Evolutionary conservation across 1,140 invertebrate genomes (phyloP).

Genomic region (Aphelenchoides besseyi): DNA sequence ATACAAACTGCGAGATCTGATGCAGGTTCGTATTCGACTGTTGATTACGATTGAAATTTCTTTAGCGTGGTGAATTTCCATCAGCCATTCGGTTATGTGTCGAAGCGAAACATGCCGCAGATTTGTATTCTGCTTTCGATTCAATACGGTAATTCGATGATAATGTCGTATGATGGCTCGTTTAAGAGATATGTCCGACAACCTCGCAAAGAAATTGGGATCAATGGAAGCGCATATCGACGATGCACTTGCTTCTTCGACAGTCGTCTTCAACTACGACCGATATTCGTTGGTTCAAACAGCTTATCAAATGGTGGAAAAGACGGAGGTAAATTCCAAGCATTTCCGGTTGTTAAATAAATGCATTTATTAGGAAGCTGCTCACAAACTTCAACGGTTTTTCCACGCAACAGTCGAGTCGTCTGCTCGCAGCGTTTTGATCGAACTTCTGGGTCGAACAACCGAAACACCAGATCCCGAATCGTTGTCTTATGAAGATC

Average conservation of each 20-base stretch:
- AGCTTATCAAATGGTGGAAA: conserved; percentile 49
- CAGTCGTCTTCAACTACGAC: conserved; percentile 48
- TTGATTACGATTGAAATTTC: conserved; percentile 6
- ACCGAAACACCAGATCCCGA: conserved; percentile 37
- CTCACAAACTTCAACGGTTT: conserved; percentile 40
- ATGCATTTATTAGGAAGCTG: conserved; percentile 28
- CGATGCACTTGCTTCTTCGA: conserved; percentile 41
- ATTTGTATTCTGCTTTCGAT: conserved; percentile 38
- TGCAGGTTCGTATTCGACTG: conserved; percentile 25
- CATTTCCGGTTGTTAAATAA: conserved; percentile 19
- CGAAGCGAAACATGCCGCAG: conserved; percentile 49
- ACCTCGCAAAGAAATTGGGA: conserved; percentile 30
- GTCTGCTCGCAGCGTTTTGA: conserved; percentile 38
- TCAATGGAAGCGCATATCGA: conserved; percentile 50
- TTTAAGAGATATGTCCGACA: conserved; percentile 53
- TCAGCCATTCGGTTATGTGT: conserved; percentile 49
- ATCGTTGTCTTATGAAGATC: conserved; percentile 42
- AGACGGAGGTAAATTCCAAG: conserved; percentile 33
- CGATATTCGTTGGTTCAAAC: conserved; percentile 42
- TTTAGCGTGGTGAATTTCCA: conserved; percentile 55
- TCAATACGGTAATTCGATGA: conserved; percentile 43
- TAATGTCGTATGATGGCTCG: neutral
- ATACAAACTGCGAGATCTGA: conserved; percentile 35
- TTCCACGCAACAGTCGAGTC: conserved; percentile 45
- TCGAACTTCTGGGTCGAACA: conserved; percentile 32